Evolutionary conservation across 2,113 vertebrate genomes (phyloP), one percentile per base, ranked within the genome.

Genomic region (Antigone vipio): DNA sequence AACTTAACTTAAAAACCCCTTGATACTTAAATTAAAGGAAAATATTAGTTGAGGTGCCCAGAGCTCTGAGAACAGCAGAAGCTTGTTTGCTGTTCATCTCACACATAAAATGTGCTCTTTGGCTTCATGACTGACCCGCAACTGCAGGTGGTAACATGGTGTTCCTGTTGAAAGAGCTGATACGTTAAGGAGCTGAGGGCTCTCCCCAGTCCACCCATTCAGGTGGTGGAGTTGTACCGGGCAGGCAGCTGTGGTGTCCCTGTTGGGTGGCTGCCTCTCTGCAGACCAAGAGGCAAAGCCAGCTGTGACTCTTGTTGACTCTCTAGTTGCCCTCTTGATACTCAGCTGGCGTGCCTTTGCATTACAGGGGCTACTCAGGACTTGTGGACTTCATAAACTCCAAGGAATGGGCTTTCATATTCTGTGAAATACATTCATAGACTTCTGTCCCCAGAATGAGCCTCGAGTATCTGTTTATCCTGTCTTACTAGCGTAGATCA

Each of bases 191-290:
- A 63, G 21, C 49, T 53, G 72, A 66, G 79, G 56, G 42, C 32
- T 67, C 18, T 62, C 40, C 53, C 30, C 14, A 0, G 17, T 18
- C 53, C 40, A 9, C 16, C 7, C 5, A 0, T 3, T 26, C 34
- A 35, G 32, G 52, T 50, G 22, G 9, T 72, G 63, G 47, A 27
- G 32, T 56, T 77, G 19, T 8, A 4, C 5, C 29, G 67, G 27
- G 16, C 14, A 24, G 72, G 50, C 44, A 79, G 68, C 44, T 32
- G 15, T 0, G 0, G 20, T 34, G 38, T 42, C 73, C 11, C 35
- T 82, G 32, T 24, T 55, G 52, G 15, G 8, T 71, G 53, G 26
- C 40, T 64, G 26, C 12, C 55, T 56, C 5, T 35, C 59, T 47
- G 40, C 40, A 49, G 76, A 53, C 22, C 17, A 22, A 44, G 59